Base-by-base conservation (phyloP, 2,888 invertebrate genomes). In the Drosophila maculinotata region DNA sequence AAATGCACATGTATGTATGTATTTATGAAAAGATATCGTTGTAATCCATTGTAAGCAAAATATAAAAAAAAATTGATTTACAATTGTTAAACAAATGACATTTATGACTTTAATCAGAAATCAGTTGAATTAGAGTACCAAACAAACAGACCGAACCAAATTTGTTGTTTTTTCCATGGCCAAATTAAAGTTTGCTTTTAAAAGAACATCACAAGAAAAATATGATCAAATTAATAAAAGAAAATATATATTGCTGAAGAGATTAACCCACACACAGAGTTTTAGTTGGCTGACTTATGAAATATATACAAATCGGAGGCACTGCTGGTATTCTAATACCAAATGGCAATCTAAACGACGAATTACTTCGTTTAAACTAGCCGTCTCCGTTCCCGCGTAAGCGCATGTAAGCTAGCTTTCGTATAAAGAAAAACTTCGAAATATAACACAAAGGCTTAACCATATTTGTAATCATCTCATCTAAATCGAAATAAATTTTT, bases 381-480 rank as follows among this genome's bases (percentile, higher is more conserved):
- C n/a, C 47, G 66, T 41, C 39, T 38, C 20, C 35, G 30, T 14
- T 30, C 38, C 35, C 47, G 64, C 60, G 53, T 59, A 57, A 71
- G 56, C 79, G 79, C 79, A 79, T 70, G 84, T 65, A 73, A 86
- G 56, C 49, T 79, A 86, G 59, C 66, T 66, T 65, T 63, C 52
- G 52, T 62, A 42, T 49, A 42, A 52, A 54, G 23, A 54, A 41
- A 51, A 39, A 31, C 39, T 51, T 44, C 15, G 26, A 56, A 48
- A 60, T 62, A 69, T 84, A 90, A 91, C 91, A 91, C 91, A 91
- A 91, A 91, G 91, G 91, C 91, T 91, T 91, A 87, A 89, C 89
- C 89, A 91, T 90, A 89, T 72, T 89, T 89, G 88, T 91, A 91
- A 91, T 91, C 91, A 91, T 91, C 91, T 91, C 90, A 91, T 89